Evolutionary conservation across 2,888 invertebrate genomes (phyloP).

Genomic region (Aproaerema taeniolella): DNA sequence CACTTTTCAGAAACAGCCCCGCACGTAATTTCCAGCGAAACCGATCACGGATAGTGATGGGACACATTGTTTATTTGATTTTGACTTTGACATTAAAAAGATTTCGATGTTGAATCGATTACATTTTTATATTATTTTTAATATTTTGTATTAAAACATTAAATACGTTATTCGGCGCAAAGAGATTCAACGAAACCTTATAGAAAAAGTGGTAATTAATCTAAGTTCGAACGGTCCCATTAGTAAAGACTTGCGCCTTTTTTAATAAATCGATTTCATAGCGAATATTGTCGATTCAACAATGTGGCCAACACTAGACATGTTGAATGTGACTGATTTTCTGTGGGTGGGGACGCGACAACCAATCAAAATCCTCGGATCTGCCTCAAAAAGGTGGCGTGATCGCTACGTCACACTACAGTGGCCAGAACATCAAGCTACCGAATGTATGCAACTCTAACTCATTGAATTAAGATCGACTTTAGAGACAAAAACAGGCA

Average conservation of each 20-base stretch:
- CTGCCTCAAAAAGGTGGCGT: slow-evolving; percentile 66
- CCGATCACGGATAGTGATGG: slow-evolving; percentile 37
- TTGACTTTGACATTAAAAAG: too few species aligned
- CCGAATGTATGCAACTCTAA: too few species aligned
- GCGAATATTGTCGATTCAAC: slow-evolving; percentile 12
- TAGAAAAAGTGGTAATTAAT: too few species aligned
- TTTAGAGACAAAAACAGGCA: too few species aligned
- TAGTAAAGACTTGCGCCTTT: too few species aligned
- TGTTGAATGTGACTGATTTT: slow-evolving; percentile 58
- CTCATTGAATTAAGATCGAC: too few species aligned
- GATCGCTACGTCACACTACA: slow-evolving; percentile 65
- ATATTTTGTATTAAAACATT: neutral
- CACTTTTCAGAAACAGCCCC: slow-evolving; percentile 31
- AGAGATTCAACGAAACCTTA: too few species aligned
- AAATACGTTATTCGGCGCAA: too few species aligned
- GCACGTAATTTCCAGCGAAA: slow-evolving; percentile 40
- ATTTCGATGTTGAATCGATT: slow-evolving; percentile 15
- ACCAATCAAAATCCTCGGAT: slow-evolving; percentile 53
- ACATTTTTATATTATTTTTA: neutral
- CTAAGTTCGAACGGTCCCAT: too few species aligned
- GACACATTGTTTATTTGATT: slow-evolving; percentile 16
- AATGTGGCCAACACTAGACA: slow-evolving; percentile 40
- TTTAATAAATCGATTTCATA: neutral
- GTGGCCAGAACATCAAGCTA: too few species aligned
- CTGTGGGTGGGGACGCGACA: slow-evolving; percentile 33